Evolutionary conservation across 2,888 invertebrate genomes (phyloP), one percentile per base, ranked within the genome.

Genomic region (Idaea straminata): DNA sequence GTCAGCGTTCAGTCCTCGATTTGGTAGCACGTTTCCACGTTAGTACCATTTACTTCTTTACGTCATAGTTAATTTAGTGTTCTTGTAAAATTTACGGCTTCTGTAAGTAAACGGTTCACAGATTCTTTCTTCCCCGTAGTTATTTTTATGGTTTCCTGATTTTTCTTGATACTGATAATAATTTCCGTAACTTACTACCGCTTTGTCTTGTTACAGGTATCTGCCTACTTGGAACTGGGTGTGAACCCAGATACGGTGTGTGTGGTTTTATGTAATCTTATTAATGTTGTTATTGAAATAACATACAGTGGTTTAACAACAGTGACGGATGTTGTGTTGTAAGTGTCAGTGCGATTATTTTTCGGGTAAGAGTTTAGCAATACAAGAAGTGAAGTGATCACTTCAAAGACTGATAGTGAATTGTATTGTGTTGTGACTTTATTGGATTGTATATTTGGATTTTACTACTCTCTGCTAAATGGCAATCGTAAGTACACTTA

Each of bases 121-220:
- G 78, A 79, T 72, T 81, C 81, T 82, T 82, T 73, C 66, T 60
- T 67, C 69, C 65, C 69, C 73, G 47, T 47, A 47, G 47, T 13
- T 13, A 47, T 13, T 25, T 25, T 25, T 47, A 47, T 47, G 47
- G 47, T 77, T 73, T 69, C 72, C 70, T 62, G 77, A 72, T 65
- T 63, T 64, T 73, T 66, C 76, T 74, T 71, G 71, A 72, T 62
- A 75, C 77, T 71, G 68, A 72, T 69, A 78, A 76, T 69, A 79
- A 76, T 69, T 79, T 79, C 70, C 82, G 79, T 82, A 83, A 85
- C 84, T 89, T 83, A 89, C 83, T 79, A 83, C 78, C 79, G 89
- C 90, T 91, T 91, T 92, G 91, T 91, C 89, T 92, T 90, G 89
- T 92, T 92, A 85, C 91, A 92, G 92, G 92, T 91, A 92, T 86